A percentile compares a stretch with the other conserved stretches of the same genome.
Evolutionary conservation across 1,140 invertebrate genomes (phyloP).

Genomic region (Rhopalosiphum padi): DNA sequence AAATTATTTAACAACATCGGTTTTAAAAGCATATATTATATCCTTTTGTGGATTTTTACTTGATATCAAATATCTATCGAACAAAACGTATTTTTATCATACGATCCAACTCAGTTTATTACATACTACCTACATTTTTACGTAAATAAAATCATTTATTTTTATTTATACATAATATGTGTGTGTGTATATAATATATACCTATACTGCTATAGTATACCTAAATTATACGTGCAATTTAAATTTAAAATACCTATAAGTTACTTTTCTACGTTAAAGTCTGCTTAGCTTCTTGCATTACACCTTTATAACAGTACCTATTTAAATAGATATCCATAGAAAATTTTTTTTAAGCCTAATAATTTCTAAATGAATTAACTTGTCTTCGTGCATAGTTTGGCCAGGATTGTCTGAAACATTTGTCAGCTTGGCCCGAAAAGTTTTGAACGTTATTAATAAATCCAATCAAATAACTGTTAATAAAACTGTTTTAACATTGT

Average conservation of each 20-base stretch:
- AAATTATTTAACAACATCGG: slow-evolving; percentile 11
- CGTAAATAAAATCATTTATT: background rate
- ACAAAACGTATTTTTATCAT: background rate
- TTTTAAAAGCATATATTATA: background rate
- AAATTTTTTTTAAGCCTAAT: background rate
- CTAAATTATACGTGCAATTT: background rate
- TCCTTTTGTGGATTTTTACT: background rate
- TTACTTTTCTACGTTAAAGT: background rate
- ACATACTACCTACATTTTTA: background rate
- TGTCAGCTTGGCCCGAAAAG: slow-evolving; percentile 40
- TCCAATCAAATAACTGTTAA: background rate
- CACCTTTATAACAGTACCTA: background rate
- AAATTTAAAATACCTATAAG: background rate
- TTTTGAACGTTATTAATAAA: background rate
- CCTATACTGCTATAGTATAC: background rate
- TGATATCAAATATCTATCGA: background rate
- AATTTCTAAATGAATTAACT: background rate
- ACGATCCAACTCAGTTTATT: background rate
- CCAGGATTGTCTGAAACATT: slow-evolving; percentile 21
- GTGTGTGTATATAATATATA: slow-evolving; percentile 11
- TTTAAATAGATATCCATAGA: background rate
- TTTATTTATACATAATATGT: background rate
- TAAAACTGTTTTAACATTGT: background rate
- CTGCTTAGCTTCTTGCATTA: background rate
- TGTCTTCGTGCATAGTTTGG: background rate